These are phyloP conservation scores for Diachasmimorpha longicaudata DNA, from an alignment of 1,140 invertebrate genomes.

Conservation along the genomic window DNA sequence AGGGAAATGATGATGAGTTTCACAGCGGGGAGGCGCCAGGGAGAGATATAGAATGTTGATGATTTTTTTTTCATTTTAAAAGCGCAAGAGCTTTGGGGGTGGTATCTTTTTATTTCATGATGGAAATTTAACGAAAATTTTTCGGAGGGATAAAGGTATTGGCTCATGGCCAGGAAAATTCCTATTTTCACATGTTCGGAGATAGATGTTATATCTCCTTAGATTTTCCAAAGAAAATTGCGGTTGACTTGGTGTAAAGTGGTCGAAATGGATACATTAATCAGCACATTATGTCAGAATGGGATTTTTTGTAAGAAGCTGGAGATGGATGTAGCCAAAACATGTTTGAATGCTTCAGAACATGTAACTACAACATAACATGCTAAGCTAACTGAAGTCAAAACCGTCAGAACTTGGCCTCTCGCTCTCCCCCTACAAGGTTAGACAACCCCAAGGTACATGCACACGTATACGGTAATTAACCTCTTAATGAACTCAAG, in stretches of 20 bases:
- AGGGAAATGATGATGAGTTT: background rate
- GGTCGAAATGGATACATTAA: no score
- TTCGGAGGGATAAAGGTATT: no score
- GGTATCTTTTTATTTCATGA: background rate
- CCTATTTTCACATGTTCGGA: no score
- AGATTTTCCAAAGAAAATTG: no score
- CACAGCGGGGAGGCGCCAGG: background rate
- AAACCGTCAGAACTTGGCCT: background rate
- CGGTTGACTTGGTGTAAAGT: no score
- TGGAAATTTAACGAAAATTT: background rate
- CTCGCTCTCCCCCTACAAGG: background rate
- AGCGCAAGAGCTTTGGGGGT: background rate
- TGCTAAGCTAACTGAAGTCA: background rate
- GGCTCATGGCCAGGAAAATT: no score
- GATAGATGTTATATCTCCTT: no score
- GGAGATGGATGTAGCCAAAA: background rate
- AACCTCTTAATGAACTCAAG: constrained; percentile 1
- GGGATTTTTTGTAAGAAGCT: no score
- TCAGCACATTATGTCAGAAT: no score
- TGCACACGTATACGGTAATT: constrained; percentile 12
- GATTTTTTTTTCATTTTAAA: background rate
- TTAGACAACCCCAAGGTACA: background rate
- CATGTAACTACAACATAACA: background rate
- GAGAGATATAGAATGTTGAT: background rate
- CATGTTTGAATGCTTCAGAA: background rate